These are phyloP conservation scores for Salvelinus namaycush DNA, from an alignment of 2,113 vertebrate species.

Conservation along the genomic window DNA sequence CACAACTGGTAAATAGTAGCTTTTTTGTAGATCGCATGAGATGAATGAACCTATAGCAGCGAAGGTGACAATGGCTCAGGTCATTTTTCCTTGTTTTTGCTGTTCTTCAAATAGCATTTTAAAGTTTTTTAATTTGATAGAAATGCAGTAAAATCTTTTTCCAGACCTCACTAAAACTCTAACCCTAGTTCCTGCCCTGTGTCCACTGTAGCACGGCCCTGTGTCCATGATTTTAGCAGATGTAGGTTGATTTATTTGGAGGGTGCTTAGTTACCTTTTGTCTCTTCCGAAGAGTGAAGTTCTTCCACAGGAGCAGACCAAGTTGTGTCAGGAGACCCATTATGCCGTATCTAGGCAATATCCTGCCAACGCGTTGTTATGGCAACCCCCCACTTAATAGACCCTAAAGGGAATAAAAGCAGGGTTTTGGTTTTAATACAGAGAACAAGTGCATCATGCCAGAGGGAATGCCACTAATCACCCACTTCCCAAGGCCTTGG, in stretches of 20 bases:
- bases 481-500: slow-evolving; percentile 43
- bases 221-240: slow-evolving; percentile 40
- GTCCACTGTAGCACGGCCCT: slow-evolving; percentile 32
- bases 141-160: no score
- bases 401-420: slow-evolving; percentile 73
- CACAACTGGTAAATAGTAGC: no score
- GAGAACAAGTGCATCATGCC: slow-evolving; percentile 62
- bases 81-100: no score
- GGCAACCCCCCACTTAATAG: slow-evolving; percentile 74
- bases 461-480: slow-evolving; percentile 68
- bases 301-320: slow-evolving; percentile 80
- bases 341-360: slow-evolving; percentile 67
- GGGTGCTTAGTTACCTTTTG: slow-evolving; percentile 71
- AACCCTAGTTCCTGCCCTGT: no score
- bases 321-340: slow-evolving; percentile 79
- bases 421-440: slow-evolving; percentile 74
- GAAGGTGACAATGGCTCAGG: no score
- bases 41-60: no score
- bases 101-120: no score
- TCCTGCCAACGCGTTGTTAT: slow-evolving; percentile 69
- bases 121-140: no score
- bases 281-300: slow-evolving; percentile 79
- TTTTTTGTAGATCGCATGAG: no score
- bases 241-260: slow-evolving; percentile 7
- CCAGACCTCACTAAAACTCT: no score